Percentiles rank a stretch among this genome's conserved stretches.
These are phyloP conservation scores for Helobdella robusta DNA, from an alignment of 2,888 invertebrate species.

Conservation along the genomic window DNA sequence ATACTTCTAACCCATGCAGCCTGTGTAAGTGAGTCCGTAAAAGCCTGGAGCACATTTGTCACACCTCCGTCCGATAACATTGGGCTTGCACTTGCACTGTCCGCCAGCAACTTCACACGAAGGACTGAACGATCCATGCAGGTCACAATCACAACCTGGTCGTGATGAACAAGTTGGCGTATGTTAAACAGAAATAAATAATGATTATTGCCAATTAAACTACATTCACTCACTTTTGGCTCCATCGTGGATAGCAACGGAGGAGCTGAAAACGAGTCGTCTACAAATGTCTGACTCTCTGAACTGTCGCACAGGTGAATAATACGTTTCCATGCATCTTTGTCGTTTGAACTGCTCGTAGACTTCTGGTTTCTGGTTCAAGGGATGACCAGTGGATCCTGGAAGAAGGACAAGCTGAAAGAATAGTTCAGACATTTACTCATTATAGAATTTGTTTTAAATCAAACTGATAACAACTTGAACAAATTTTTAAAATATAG, in stretches of 20 bases:
- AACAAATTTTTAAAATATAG: too few relatives aligned
- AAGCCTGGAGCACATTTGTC: constrained; percentile 48
- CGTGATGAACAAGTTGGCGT: constrained; percentile 21
- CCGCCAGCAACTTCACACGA: constrained; percentile 51
- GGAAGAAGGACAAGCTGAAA: constrained; percentile 63
- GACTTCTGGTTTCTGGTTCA: constrained; percentile 49
- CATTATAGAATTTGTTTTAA: too few relatives aligned
- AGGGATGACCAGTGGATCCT: constrained; percentile 57
- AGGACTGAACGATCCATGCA: constrained; percentile 81
- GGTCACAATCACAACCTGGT: constrained; percentile 83
- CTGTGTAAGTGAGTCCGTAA: constrained; percentile 55
- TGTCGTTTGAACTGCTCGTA: constrained; percentile 61
- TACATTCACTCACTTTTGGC: constrained; percentile 53
- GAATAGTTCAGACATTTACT: too few relatives aligned
- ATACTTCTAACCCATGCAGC: constrained; percentile 64
- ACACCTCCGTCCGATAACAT: constrained; percentile 46
- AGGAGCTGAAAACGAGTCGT: constrained; percentile 73
- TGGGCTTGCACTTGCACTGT: constrained; percentile 47
- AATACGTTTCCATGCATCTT: constrained; percentile 70
- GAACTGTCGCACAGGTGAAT: constrained; percentile 51
- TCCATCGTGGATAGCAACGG: constrained; percentile 72
- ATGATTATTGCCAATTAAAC: background rate
- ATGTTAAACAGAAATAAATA: background rate
- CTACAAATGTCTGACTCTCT: constrained; percentile 64
- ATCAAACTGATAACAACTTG: too few relatives aligned